Evolutionary conservation across 1,140 invertebrate genomes (phyloP).

Genomic region (Aethina tumida): DNA sequence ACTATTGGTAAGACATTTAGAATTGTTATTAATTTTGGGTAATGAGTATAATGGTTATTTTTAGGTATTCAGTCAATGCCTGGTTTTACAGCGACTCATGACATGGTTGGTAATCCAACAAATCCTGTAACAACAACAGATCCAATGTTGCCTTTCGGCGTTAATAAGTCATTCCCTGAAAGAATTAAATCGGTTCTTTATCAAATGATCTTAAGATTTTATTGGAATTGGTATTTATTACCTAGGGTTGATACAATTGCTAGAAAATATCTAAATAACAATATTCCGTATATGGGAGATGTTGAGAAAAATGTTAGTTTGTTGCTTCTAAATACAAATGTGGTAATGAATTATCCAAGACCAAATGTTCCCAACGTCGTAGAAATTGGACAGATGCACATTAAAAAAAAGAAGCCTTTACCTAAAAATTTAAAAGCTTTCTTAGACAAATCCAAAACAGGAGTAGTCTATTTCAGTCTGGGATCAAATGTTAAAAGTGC

Average conservation of each 20-base stretch:
- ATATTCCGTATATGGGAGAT: constrained; percentile 25
- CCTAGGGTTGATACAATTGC: constrained; percentile 30
- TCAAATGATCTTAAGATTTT: constrained; percentile 10
- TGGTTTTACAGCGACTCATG: constrained; percentile 14
- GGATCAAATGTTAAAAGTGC: constrained; percentile 38
- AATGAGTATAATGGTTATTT: no score
- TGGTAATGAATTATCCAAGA: constrained; percentile 21
- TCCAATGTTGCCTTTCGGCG: constrained; percentile 25
- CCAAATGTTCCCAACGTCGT: constrained; percentile 18
- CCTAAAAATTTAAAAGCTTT: constrained; percentile 40
- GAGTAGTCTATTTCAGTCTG: constrained; percentile 42
- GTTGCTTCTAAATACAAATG: constrained; percentile 19
- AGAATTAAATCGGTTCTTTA: constrained; percentile 28
- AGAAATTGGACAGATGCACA: constrained; percentile 35
- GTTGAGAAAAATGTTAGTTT: constrained; percentile 21
- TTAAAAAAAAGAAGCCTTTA: constrained; percentile 32
- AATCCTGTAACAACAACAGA: constrained; percentile 39
- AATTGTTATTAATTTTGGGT: no score
- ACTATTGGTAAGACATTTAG: constrained; percentile 21
- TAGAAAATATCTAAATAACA: constrained; percentile 34
- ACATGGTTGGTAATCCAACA: constrained; percentile 26
- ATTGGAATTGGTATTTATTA: constrained; percentile 10
- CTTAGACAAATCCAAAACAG: constrained; percentile 36
- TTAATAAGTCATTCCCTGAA: constrained; percentile 35
- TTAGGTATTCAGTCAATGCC: constrained; percentile 11